Base-by-base conservation (phyloP, 30 jellyfish, hydroid and myxozoan species). In the Sanderia malayensis region DNA sequence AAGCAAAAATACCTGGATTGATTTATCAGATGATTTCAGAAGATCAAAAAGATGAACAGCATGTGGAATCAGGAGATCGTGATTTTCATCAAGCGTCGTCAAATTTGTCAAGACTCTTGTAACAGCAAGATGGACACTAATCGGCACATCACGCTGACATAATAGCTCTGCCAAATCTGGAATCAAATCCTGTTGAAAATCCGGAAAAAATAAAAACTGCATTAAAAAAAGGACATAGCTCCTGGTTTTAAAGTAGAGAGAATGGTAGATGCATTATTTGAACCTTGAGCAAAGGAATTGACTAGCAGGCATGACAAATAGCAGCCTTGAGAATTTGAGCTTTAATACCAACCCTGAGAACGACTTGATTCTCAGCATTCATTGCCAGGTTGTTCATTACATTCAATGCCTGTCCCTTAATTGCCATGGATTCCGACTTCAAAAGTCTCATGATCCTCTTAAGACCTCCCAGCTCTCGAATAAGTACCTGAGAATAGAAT, bases 1-100 rank as follows among this genome's bases (percentile, higher is more conserved):
- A 6, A 34, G 41, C 1, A 26, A 20, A n/a, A 32, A 27, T 55
- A 86, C 96, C 87, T 86, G 69, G 27, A 87, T 58, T 52, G 87
- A 67, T 28, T 47, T 25, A 59, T 64, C 86, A 0, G 95, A 74
- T 15, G 63, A 31, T 21, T 73, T 88, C 25, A 87, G 57, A 4
- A 87, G 22, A 64, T 80, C 94, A 23, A 76, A 45, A 2, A 88
- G 61, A 57, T 70, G 33, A 62, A 24, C 34, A 29, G 76, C 19
- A 23, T 82, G 95, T 21, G 87, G 88, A 11, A 82, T 0, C 7
- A 88, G 28, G 31, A 62, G 61, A 4, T 46, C 53, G 27, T 81
- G 95, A 46, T 85, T 82, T 31, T 82, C 95, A 46, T 88, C 88
- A 19, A 88, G 47, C 21, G 97, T 72, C 23, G 97, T 73, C 55